Conservation (phyloP, 1,140 invertebrate genomes). For the Euwallacea similis region DNA sequence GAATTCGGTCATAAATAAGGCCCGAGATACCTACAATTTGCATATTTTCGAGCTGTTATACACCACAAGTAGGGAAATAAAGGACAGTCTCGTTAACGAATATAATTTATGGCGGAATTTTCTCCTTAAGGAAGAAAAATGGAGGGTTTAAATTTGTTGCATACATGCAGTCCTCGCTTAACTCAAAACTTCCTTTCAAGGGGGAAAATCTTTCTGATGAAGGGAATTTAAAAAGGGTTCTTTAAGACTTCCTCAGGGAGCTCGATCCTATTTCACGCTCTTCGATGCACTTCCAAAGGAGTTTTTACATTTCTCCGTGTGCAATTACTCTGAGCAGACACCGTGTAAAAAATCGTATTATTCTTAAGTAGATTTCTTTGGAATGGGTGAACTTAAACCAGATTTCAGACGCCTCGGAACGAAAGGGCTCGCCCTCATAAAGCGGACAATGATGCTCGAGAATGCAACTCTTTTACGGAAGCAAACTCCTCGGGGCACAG, state of each 20-base stretch:
- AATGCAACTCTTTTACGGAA: conserved; percentile 7
- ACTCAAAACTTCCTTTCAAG: no score
- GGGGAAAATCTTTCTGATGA: no score
- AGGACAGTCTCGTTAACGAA: not conserved
- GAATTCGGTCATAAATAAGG: not conserved
- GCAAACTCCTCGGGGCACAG: conserved; percentile 7
- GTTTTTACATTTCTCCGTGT: no score
- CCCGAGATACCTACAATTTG: not conserved
- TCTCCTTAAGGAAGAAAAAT: not conserved
- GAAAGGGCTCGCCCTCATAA: conserved; percentile 14
- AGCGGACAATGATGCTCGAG: conserved; percentile 20
- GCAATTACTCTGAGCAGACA: no score
- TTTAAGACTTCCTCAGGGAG: no score
- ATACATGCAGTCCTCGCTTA: not conserved
- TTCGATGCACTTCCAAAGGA: no score
- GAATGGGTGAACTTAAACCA: not conserved
- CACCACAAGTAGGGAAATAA: not conserved
- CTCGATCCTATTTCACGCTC: no score
- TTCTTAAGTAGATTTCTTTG: conserved; percentile 11
- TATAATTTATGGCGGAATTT: conserved; percentile 3
- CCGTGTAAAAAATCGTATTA: not conserved
- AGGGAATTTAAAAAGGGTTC: no score
- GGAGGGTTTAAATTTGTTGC: not conserved
- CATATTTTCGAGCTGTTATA: not conserved
- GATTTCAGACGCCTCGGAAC: conserved; percentile 13